Percentiles rank a stretch among this genome's conserved stretches.
Evolutionary conservation across 2,888 invertebrate genomes (phyloP).

Genomic region (Dasysyrphus tricinctus): DNA sequence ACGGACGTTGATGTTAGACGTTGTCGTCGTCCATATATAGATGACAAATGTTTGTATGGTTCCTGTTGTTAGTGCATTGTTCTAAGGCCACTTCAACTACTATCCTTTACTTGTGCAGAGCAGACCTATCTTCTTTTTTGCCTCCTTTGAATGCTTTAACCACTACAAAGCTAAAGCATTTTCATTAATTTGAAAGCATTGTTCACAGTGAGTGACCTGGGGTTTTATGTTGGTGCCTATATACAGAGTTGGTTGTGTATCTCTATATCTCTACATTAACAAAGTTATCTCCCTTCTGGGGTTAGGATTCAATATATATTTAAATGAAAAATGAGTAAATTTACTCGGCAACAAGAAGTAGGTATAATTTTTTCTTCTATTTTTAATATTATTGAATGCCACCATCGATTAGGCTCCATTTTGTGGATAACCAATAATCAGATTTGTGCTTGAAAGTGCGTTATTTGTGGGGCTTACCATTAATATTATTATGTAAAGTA

Average conservation of each 20-base stretch:
- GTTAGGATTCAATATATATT: background rate
- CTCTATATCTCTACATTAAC: background rate
- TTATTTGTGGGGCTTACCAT: constrained; percentile 6
- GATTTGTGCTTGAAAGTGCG: constrained; percentile 31
- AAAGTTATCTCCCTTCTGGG: constrained; percentile 1
- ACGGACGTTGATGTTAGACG: background rate
- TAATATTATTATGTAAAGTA: constrained; percentile 21
- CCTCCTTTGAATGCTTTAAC: constrained; percentile 1
- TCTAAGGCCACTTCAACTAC: constrained; percentile 9
- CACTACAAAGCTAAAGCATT: constrained; percentile 40
- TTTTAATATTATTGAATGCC: constrained; percentile 37
- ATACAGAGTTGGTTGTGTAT: background rate
- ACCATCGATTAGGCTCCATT: constrained; percentile 39
- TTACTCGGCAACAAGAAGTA: background rate
- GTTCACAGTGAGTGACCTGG: constrained; percentile 36
- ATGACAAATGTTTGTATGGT: constrained; percentile 22
- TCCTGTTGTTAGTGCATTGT: constrained; percentile 45
- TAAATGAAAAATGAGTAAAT: constrained; percentile 26
- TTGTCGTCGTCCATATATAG: too few species aligned
- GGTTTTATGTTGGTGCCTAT: background rate
- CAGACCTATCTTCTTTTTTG: background rate
- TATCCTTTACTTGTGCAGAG: background rate
- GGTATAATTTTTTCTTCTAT: background rate
- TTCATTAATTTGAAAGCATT: constrained; percentile 69
- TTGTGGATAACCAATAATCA: constrained; percentile 34